These are phyloP conservation scores for Tinamus major DNA, from an alignment of 2,797 vertebrate species.

Conservation along the genomic window DNA sequence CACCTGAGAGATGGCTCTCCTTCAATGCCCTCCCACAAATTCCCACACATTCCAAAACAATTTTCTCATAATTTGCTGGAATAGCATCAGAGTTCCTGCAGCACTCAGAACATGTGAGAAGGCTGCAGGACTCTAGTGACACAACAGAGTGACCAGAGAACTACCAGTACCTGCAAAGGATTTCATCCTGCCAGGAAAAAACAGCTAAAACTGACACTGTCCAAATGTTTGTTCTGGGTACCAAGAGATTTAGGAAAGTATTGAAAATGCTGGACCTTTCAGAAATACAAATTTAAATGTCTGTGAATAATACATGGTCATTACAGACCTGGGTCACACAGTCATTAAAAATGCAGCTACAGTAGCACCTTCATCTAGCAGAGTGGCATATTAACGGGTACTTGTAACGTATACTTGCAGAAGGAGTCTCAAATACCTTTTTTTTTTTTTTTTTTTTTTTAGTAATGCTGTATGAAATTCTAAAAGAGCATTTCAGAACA, in stretches of 20 bases:
- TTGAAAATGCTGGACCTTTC: background rate
- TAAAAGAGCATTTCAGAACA: conserved; percentile 19
- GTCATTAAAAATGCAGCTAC: conserved; percentile 39
- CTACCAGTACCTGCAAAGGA: background rate
- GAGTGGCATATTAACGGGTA: background rate
- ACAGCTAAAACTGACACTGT: background rate
- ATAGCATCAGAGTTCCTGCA: background rate
- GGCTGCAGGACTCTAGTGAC: background rate
- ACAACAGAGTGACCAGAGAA: background rate
- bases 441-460: conserved; percentile 34
- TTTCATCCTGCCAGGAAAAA: background rate
- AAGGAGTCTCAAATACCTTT: background rate
- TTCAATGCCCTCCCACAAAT: background rate
- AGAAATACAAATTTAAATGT: conserved; percentile 8
- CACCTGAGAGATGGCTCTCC: background rate
- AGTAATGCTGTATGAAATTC: background rate
- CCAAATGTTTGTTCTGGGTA: background rate
- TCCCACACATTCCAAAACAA: background rate
- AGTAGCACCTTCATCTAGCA: conserved; percentile 25
- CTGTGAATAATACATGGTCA: background rate
- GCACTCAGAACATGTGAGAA: background rate
- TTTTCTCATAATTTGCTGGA: background rate
- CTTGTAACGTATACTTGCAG: background rate
- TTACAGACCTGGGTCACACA: background rate
- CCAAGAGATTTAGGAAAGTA: background rate